phyloP scores from a whole-genome alignment of 2,888 invertebrate species.

The Himalopsyche anomala region DNA sequence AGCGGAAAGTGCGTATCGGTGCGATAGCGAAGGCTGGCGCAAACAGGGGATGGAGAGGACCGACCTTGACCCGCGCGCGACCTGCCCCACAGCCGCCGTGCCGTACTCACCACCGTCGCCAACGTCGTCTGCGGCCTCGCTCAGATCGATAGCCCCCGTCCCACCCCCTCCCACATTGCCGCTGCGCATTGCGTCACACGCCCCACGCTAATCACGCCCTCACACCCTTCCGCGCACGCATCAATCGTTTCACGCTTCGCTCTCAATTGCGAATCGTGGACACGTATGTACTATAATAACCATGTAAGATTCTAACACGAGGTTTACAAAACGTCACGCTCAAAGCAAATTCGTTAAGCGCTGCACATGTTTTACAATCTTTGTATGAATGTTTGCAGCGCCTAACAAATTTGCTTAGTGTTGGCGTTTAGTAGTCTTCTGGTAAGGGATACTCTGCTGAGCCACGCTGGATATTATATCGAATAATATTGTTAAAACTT shows the following conservation, averaged over 20 bases:
- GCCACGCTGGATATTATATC: too few relatives aligned
- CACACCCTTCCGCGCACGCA: constrained; percentile 18
- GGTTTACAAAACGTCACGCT: too few relatives aligned
- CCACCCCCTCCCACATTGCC: constrained; percentile 69
- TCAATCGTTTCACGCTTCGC: constrained; percentile 6
- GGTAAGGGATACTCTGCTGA: too few relatives aligned
- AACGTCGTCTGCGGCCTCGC: constrained; percentile 66
- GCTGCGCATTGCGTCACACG: constrained; percentile 63
- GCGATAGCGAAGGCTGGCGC: constrained; percentile 64
- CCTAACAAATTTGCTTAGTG: too few relatives aligned
- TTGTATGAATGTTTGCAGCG: too few relatives aligned
- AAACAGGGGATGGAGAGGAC: constrained; percentile 69
- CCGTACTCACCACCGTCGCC: constrained; percentile 66
- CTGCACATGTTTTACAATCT: too few relatives aligned
- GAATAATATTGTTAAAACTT: too few relatives aligned
- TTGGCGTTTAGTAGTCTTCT: too few relatives aligned
- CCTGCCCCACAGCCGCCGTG: constrained; percentile 72
- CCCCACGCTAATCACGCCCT: constrained; percentile 25
- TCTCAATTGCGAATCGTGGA: neutral
- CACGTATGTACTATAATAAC: too few relatives aligned
- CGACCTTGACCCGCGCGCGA: constrained; percentile 79
- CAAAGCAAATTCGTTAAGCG: too few relatives aligned
- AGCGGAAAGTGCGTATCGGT: constrained; percentile 29
- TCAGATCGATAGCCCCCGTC: constrained; percentile 67
- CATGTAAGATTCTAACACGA: too few relatives aligned